Evolutionary conservation across 2,797 vertebrate genomes (phyloP), one percentile per base, ranked within the genome.

Genomic region (Syngnathus acus): DNA sequence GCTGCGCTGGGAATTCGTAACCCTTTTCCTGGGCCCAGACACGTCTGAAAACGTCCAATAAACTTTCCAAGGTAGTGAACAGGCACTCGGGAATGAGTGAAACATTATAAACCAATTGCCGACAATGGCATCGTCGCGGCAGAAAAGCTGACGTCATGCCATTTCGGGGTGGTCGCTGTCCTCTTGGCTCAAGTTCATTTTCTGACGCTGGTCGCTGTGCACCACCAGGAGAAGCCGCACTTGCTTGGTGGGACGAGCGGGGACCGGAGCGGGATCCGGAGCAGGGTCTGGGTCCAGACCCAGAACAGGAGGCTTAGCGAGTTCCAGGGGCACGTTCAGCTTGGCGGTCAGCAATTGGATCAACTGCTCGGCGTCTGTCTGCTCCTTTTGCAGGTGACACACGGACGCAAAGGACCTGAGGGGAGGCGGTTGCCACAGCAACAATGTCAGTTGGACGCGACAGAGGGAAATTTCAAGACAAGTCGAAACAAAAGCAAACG

Each of bases 321-420:
- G 65, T n/a, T 43, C 14, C 53, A 67, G 21, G 1, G 66, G 72
- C 11, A 89, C 80, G 68, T 91, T 78, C 39, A 98, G 90, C 40
- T 88, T 87, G 70, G 89, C 78, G 37, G 90, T 93, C 38, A 98
- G 81, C 0, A 81, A 72, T 1, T 72, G 62, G 0, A 93, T 90
- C 17, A 97, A 84, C 75, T 84, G 83, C 5, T 86, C 86, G 55
- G 90, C 90, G 79, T 90, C 90, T 65, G 85, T 85, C 0, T 84
- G 88, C 0, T 89, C 78, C 23, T 88, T 84, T 0, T 81, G 90
- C 84, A 70, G 90, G 82, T 59, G 89, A 73, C 66, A 75, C 7
- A 71, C 65, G 0, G 58, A 59, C 1, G 38, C 64, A 38, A 86
- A 87, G 1, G 84, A 88, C 68, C 82, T 86, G 78, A 58, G 58